A percentile compares a stretch with the other conserved stretches of the same genome.
Evolutionary conservation across 2,888 invertebrate species (phyloP).

Genomic region (Dasysyrphus tricinctus): DNA sequence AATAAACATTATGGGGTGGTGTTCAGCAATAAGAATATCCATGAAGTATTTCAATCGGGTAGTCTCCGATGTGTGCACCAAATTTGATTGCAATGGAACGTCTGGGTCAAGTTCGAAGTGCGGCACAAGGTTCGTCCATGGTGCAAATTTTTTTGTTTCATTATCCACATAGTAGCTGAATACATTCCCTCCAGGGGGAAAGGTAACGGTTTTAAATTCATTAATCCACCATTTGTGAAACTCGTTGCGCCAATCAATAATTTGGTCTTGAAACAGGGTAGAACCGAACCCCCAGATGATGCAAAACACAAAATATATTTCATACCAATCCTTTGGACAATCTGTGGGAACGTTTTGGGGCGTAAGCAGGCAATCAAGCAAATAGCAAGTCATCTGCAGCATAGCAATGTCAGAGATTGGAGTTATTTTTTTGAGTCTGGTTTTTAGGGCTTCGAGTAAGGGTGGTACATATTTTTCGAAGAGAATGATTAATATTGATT

Average conservation of each 20-base stretch:
- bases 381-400: conserved; percentile 93
- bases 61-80: conserved; percentile 96
- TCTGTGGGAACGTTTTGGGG: conserved; percentile 92
- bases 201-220: conserved; percentile 96
- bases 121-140: conserved; percentile 93
- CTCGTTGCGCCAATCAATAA: conserved; percentile 95
- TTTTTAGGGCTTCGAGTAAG: conserved; percentile 89
- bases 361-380: conserved; percentile 93
- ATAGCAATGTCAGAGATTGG: conserved; percentile 96
- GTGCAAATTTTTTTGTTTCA: conserved; percentile 92
- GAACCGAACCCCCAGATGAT: conserved; percentile 98
- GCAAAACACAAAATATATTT: conserved; percentile 95
- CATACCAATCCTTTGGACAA: conserved; percentile 96
- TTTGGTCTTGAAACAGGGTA: conserved; percentile 94
- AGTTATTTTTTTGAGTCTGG: conserved; percentile 93
- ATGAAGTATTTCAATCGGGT: conserved; percentile 94
- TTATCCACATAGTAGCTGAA: conserved; percentile 95
- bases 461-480: conserved; percentile 97
- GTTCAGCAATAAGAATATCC: conserved; percentile 90
- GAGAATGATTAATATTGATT: conserved; percentile 91
- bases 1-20: conserved; percentile 95
- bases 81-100: conserved; percentile 89
- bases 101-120: conserved; percentile 93
- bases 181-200: conserved; percentile 92
- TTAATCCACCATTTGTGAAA: conserved; percentile 97